phyloP scores from a whole-genome alignment of 2,888 invertebrate species.

The Mesorhabditis spiculigera region DNA sequence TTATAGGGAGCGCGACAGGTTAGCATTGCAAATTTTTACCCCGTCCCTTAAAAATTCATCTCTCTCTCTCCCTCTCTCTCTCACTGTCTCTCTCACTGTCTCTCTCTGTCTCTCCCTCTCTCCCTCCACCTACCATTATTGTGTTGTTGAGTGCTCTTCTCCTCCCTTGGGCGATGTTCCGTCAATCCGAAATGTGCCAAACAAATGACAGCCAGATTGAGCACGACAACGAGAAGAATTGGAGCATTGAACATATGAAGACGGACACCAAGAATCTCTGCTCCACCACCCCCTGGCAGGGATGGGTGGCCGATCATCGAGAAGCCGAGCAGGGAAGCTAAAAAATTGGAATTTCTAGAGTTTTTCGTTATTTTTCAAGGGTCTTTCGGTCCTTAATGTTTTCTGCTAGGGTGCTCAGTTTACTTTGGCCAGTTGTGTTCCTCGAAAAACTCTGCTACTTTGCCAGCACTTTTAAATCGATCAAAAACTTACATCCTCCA shows the following conservation, averaged over 20 bases:
- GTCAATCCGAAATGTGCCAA: constrained; percentile 3
- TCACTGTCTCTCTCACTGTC: no score
- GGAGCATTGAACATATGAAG: not conserved
- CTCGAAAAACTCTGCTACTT: no score
- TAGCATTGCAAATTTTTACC: no score
- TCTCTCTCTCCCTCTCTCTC: no score
- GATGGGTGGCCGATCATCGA: not conserved
- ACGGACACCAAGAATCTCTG: not conserved
- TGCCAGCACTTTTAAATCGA: no score
- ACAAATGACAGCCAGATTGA: not conserved
- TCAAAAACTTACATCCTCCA: constrained; percentile 28
- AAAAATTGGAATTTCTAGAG: not conserved
- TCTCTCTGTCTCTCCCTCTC: no score
- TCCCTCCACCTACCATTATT: not conserved
- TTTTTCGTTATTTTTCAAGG: no score
- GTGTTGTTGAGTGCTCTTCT: not conserved
- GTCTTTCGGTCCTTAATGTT: no score
- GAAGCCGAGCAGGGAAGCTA: not conserved
- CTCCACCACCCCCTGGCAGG: not conserved
- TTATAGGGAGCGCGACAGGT: no score
- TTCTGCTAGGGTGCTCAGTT: no score
- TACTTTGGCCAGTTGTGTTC: no score
- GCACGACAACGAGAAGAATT: not conserved
- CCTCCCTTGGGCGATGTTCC: not conserved
- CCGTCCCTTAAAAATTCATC: no score